These are phyloP conservation scores for Tragelaphus oryx DNA, from an alignment of 2,797 vertebrate species.

Conservation along the genomic window DNA sequence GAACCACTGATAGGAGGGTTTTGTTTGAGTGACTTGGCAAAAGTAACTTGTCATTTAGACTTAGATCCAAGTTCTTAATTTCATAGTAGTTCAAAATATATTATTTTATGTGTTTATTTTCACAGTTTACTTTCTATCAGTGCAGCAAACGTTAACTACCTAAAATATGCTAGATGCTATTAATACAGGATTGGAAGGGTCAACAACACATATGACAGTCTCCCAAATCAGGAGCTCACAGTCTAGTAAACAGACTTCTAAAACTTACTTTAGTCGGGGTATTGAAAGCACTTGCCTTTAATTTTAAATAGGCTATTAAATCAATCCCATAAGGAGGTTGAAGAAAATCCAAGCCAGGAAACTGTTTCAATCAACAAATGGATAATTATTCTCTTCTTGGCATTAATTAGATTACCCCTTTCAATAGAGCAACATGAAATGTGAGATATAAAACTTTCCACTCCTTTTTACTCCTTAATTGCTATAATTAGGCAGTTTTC, in stretches of 20 bases:
- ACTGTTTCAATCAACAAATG: background rate
- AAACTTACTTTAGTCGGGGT: background rate
- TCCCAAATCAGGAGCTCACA: background rate
- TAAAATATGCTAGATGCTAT: background rate
- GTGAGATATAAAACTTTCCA: background rate
- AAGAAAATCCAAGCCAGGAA: background rate
- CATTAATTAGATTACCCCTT: background rate
- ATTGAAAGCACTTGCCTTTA: background rate
- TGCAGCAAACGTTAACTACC: too few species aligned
- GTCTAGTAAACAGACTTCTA: background rate
- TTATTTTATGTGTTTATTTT: background rate
- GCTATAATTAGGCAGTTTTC: background rate
- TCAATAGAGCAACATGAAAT: background rate
- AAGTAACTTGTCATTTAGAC: background rate
- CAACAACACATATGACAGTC: background rate
- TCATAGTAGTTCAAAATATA: background rate
- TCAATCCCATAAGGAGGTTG: background rate
- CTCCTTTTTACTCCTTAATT: background rate
- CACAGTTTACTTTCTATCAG: background rate
- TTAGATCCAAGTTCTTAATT: background rate
- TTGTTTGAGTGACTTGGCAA: background rate
- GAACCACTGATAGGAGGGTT: background rate
- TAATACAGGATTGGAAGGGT: background rate
- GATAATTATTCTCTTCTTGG: background rate
- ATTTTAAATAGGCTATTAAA: constrained; percentile 2